Percentiles rank a stretch among this genome's conserved stretches.
Evolutionary conservation across 2,113 vertebrate species (phyloP).

Genomic region (Rhea americana): DNA sequence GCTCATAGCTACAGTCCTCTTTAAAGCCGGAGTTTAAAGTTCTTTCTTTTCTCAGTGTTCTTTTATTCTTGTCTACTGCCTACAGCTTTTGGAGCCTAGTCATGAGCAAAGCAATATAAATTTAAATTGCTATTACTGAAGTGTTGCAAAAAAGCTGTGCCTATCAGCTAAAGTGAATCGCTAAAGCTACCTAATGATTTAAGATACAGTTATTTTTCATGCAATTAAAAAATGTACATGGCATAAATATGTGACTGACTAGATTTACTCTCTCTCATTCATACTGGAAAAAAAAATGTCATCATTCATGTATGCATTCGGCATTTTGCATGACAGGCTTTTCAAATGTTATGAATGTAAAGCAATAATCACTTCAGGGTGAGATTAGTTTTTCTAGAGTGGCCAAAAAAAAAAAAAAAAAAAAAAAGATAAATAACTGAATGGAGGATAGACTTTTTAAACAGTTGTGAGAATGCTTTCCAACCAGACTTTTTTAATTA

Average conservation of each 20-base stretch:
- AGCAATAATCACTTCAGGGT: slow-evolving; percentile 45
- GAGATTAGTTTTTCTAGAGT: slow-evolving; percentile 44
- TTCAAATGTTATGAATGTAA: slow-evolving; percentile 53
- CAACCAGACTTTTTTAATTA: not conserved
- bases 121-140: slow-evolving; percentile 41
- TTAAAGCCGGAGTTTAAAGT: not conserved
- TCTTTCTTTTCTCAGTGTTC: slow-evolving; percentile 14
- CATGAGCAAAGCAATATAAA: slow-evolving; percentile 35
- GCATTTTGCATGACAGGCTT: slow-evolving; percentile 35
- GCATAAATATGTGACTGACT: slow-evolving; percentile 30
- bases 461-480: not conserved
- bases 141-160: not conserved
- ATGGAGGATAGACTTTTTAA: slow-evolving; percentile 41
- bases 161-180: slow-evolving; percentile 40
- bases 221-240: slow-evolving; percentile 54
- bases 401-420: not conserved
- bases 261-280: not conserved
- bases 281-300: not conserved
- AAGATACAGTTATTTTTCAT: slow-evolving; percentile 34
- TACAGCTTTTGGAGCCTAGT: slow-evolving; percentile 19
- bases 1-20: not conserved
- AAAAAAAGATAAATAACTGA: slow-evolving; percentile 34
- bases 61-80: slow-evolving; percentile 28
- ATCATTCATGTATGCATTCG: slow-evolving; percentile 44
- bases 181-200: slow-evolving; percentile 24